Percentiles rank a stretch among this genome's conserved stretches.
phyloP scores from a whole-genome alignment of 2,797 vertebrate species.

The Scomberomorus guttatus region DNA sequence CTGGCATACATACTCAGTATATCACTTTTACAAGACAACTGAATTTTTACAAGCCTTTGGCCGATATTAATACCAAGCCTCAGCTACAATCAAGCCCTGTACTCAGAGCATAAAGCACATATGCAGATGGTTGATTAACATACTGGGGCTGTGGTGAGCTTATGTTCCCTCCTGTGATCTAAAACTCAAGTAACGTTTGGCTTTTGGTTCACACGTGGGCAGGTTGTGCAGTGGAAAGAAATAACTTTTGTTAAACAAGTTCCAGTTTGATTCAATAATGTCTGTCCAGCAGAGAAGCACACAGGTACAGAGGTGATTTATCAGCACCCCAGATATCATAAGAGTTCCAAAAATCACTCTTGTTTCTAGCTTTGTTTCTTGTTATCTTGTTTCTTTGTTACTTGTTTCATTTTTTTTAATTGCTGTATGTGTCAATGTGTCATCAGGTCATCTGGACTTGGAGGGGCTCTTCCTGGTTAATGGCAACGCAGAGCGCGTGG shows the following conservation, averaged over 20 bases:
- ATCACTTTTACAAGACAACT: constrained; percentile 1
- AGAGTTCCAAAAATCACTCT: too few relatives aligned
- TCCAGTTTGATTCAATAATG: too few relatives aligned
- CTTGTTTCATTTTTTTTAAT: too few relatives aligned
- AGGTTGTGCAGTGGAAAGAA: not conserved
- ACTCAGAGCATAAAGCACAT: not conserved
- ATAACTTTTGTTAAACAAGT: too few relatives aligned
- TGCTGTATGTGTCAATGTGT: not conserved
- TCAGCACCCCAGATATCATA: too few relatives aligned
- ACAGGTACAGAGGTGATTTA: too few relatives aligned
- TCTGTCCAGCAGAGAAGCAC: too few relatives aligned
- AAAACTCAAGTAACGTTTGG: not conserved
- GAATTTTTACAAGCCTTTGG: not conserved
- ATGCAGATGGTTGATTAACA: not conserved
- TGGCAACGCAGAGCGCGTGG: constrained; percentile 96
- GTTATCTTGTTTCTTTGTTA: too few relatives aligned
- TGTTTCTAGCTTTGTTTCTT: too few relatives aligned
- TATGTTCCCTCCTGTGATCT: not conserved
- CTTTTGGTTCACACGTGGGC: not conserved
- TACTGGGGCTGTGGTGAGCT: not conserved
- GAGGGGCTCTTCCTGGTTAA: constrained; percentile 98
- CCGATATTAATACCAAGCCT: not conserved
- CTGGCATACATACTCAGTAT: not conserved
- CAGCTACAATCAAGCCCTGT: not conserved
- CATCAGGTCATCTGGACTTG: constrained; percentile 93